phyloP scores from a whole-genome alignment of 2,888 invertebrate species.

The Cerastis rubricosa region DNA sequence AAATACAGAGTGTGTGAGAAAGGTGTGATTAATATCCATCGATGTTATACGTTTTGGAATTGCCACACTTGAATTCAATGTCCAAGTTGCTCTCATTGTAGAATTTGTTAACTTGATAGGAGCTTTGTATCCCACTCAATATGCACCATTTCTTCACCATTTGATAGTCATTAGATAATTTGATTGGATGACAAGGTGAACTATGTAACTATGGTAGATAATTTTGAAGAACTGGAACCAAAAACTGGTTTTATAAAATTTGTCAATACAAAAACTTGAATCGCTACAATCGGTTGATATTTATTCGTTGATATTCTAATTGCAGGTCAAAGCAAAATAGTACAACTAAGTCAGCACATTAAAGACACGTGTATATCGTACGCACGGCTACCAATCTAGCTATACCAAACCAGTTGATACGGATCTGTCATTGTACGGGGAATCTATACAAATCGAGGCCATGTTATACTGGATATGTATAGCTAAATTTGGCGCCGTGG shows the following conservation, averaged over 20 bases:
- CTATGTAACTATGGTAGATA: not conserved
- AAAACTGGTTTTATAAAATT: slow-evolving; percentile 17
- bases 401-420: too few species aligned
- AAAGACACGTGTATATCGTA: slow-evolving; percentile 9
- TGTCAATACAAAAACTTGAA: slow-evolving; percentile 13
- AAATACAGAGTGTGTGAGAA: not conserved
- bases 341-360: not conserved
- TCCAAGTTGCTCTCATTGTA: not conserved
- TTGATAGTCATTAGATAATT: not conserved
- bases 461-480: too few species aligned
- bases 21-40: not conserved
- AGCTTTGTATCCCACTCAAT: not conserved
- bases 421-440: too few species aligned
- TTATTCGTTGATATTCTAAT: too few species aligned
- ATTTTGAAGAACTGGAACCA: slow-evolving; percentile 1
- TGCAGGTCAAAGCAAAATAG: not conserved
- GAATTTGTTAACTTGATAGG: too few species aligned
- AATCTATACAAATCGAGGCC: too few species aligned
- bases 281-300: not conserved
- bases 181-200: slow-evolving; percentile 4
- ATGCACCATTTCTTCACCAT: not conserved
- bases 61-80: not conserved
- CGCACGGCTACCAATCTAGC: too few species aligned
- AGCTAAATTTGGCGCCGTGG: too few species aligned
- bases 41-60: not conserved